These are phyloP conservation scores for Alces alces DNA, from an alignment of 2,113 vertebrate genomes.

Conservation along the genomic window DNA sequence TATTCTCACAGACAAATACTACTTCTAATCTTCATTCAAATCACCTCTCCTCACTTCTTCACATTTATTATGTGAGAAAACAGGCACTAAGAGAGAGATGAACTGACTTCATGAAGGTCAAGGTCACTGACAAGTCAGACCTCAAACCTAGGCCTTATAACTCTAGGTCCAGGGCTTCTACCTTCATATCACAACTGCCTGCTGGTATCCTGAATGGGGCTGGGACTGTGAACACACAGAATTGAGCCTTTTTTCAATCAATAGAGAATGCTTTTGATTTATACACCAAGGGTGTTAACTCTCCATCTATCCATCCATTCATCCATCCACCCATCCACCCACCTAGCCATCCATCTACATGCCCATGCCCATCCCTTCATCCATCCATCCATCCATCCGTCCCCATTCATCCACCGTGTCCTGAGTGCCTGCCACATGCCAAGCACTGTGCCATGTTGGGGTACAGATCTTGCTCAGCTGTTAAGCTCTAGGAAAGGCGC, in stretches of 20 bases:
- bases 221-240: not conserved
- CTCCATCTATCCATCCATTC: not conserved
- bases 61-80: not conserved
- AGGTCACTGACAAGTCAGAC: not conserved
- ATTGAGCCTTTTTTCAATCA: not conserved
- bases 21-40: not conserved
- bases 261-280: not conserved
- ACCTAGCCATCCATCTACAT: too few species aligned
- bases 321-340: not conserved
- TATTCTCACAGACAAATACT: not conserved
- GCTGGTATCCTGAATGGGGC: not conserved
- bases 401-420: not conserved
- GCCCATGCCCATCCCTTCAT: too few species aligned
- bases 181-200: not conserved
- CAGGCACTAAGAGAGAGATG: not conserved
- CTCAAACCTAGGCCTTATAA: not conserved
- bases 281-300: not conserved
- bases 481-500: not conserved
- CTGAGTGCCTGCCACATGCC: not conserved
- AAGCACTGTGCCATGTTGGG: not conserved
- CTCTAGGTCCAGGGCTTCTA: not conserved
- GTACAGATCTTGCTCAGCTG: not conserved
- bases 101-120: not conserved
- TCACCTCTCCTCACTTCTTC: not conserved
- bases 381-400: not conserved